A percentile compares a stretch with the other conserved stretches of the same genome.
phyloP scores from a whole-genome alignment of 2,797 vertebrate genomes.

The Molossus molossus region DNA sequence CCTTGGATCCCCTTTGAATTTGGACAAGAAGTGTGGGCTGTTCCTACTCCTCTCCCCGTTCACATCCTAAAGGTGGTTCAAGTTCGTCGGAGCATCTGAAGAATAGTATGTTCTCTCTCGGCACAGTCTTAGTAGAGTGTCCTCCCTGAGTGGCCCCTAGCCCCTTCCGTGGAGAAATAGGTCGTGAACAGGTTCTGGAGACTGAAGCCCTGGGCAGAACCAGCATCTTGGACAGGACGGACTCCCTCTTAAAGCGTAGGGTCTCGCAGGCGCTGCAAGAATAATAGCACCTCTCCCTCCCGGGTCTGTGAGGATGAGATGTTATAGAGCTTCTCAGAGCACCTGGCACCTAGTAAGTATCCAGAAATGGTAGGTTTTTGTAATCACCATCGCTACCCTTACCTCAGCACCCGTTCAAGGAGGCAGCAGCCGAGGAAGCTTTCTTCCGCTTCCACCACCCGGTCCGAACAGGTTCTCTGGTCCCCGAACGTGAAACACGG shows the following conservation, averaged over 20 bases:
- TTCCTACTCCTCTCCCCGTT: neutral
- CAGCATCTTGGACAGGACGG: neutral
- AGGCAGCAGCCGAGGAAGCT: neutral
- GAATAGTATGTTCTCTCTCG: neutral
- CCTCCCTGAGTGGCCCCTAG: no score
- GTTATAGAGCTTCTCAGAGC: neutral
- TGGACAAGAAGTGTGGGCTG: neutral
- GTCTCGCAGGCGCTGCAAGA: neutral
- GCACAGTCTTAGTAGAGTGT: neutral
- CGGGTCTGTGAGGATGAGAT: neutral
- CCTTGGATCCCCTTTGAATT: slow-evolving; percentile 52
- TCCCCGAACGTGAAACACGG: neutral
- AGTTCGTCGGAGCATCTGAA: neutral
- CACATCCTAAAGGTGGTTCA: neutral
- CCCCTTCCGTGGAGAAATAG: neutral
- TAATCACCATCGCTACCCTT: neutral
- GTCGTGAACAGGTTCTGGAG: neutral
- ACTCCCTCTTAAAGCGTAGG: neutral
- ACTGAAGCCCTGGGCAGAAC: neutral
- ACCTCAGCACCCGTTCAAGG: neutral
- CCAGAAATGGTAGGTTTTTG: slow-evolving; percentile 17
- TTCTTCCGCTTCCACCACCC: neutral
- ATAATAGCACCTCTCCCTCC: neutral
- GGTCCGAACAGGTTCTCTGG: neutral
- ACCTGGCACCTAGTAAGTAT: neutral